Conservation (phyloP, 2,888 invertebrate species). For the Spatulosminthurus flaviceps region DNA sequence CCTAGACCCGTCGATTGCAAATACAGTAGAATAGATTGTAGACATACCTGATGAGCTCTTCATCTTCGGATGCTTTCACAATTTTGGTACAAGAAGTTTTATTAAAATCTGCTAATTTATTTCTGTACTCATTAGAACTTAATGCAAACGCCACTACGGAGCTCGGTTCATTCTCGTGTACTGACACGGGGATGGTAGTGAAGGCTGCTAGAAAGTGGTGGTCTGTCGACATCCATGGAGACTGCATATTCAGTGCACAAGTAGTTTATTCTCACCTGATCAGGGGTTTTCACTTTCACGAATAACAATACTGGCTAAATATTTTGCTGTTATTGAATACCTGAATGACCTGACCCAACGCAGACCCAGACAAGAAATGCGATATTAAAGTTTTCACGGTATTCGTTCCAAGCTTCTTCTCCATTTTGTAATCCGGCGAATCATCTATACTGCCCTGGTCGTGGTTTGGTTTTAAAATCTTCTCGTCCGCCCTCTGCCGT, state of each 20-base stretch:
- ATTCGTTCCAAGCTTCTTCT: constrained; percentile 60
- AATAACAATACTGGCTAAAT: background rate
- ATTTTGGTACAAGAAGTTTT: constrained; percentile 28
- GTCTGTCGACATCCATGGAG: constrained; percentile 74
- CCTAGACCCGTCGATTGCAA: too few relatives aligned
- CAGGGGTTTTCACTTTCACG: too few relatives aligned
- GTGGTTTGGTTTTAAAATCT: background rate
- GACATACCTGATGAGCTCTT: constrained; percentile 25
- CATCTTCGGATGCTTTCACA: constrained; percentile 40
- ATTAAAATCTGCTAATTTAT: constrained; percentile 69
- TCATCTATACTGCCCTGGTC: constrained; percentile 51
- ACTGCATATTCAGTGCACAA: constrained; percentile 66
- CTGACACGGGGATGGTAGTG: constrained; percentile 68
- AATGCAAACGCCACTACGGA: constrained; percentile 87
- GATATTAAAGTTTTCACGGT: constrained; percentile 75
- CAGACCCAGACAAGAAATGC: constrained; percentile 73
- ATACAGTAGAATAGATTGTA: background rate
- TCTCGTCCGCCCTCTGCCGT: constrained; percentile 29
- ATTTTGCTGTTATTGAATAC: too few relatives aligned
- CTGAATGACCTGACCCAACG: constrained; percentile 67
- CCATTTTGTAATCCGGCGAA: constrained; percentile 54
- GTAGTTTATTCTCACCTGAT: background rate
- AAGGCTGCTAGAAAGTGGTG: constrained; percentile 69
- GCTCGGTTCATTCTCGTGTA: constrained; percentile 82
- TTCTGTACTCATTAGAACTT: constrained; percentile 77